Evolutionary conservation across 2,888 invertebrate species (phyloP).

Genomic region (Unio delphinus): DNA sequence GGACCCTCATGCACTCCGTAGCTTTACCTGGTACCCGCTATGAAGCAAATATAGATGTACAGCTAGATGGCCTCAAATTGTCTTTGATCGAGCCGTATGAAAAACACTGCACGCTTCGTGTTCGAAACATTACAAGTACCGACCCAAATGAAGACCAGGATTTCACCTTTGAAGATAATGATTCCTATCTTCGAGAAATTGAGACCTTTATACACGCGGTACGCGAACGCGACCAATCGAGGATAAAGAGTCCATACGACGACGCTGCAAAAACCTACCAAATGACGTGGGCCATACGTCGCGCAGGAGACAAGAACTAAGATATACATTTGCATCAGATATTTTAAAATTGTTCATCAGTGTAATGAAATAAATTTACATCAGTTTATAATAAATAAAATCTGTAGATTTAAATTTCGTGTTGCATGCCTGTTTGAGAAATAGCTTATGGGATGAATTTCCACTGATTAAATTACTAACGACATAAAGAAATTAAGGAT

Average conservation of each 20-base stretch:
- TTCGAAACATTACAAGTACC: slow-evolving; percentile 13
- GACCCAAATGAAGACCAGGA: slow-evolving; percentile 19
- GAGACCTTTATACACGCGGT: slow-evolving; percentile 19
- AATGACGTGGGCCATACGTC: slow-evolving; percentile 22
- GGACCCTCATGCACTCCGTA: slow-evolving; percentile 21
- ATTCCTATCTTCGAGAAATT: slow-evolving; percentile 18
- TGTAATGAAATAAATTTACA: too few species aligned
- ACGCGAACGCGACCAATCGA: slow-evolving; percentile 10
- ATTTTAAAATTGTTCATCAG: too few species aligned
- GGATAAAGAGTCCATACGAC: slow-evolving; percentile 17
- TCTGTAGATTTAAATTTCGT: too few species aligned
- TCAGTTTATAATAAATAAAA: too few species aligned
- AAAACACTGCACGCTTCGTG: slow-evolving; percentile 16
- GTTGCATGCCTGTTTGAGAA: too few species aligned
- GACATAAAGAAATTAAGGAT: too few species aligned
- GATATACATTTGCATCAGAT: too few species aligned
- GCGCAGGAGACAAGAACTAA: background rate
- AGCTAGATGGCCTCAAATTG: slow-evolving; percentile 21
- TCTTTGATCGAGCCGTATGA: slow-evolving; percentile 24
- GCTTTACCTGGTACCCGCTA: slow-evolving; percentile 24
- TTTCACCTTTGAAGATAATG: slow-evolving; percentile 18
- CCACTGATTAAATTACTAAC: too few species aligned
- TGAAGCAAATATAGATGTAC: slow-evolving; percentile 25
- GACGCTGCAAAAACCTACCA: slow-evolving; percentile 21
- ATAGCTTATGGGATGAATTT: too few species aligned